A percentile compares a stretch with the other conserved stretches of the same genome.
phyloP scores from a whole-genome alignment of 2,888 invertebrate genomes.

The Agrotis exclamationis region DNA sequence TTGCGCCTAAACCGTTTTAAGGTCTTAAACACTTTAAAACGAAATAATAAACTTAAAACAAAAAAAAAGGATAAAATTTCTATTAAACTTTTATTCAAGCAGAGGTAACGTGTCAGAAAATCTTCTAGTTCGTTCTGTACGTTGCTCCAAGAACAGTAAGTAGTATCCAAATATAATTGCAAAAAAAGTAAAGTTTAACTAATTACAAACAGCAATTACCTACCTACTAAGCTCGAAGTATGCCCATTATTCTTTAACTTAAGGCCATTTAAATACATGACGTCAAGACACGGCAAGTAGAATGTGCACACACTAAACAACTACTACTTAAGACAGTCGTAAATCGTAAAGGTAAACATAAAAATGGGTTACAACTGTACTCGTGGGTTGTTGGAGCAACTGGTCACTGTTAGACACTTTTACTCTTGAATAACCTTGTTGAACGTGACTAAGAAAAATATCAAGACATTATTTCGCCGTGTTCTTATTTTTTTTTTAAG shows the following conservation, averaged over 20 bases:
- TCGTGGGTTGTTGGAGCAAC: slow-evolving; percentile 17
- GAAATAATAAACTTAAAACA: too few species aligned
- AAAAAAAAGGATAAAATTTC: too few species aligned
- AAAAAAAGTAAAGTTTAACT: too few species aligned
- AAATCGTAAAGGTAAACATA: slow-evolving; percentile 32
- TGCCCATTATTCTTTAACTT: neutral
- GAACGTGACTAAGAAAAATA: slow-evolving; percentile 19
- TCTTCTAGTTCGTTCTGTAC: too few species aligned
- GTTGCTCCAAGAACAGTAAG: too few species aligned
- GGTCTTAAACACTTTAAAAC: too few species aligned
- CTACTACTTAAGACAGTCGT: neutral
- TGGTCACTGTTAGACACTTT: slow-evolving; percentile 38
- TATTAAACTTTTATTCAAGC: too few species aligned
- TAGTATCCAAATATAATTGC: too few species aligned
- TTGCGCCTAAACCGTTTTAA: too few species aligned
- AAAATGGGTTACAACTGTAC: slow-evolving; percentile 40
- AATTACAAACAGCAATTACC: neutral
- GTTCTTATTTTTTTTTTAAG: too few species aligned
- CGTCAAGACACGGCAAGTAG: neutral
- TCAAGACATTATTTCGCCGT: neutral
- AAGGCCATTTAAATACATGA: neutral
- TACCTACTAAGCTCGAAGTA: neutral
- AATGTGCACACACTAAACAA: neutral
- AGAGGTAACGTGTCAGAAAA: too few species aligned
- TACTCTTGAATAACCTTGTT: slow-evolving; percentile 40